Evolutionary conservation across 2,888 invertebrate genomes (phyloP).

Genomic region (Laspeyria flexula): DNA sequence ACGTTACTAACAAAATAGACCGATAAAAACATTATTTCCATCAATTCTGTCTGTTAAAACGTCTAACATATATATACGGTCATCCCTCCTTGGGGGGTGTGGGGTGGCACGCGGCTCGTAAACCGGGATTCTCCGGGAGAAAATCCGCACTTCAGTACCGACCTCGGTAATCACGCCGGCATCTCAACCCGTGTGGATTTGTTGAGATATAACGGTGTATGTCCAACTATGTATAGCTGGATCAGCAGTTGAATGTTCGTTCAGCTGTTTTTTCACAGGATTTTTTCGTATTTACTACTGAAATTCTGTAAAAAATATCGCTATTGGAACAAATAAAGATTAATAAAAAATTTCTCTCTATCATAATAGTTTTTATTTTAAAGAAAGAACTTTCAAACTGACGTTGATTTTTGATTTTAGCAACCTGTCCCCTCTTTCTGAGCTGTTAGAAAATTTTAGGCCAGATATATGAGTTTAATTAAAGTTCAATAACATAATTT

Average conservation of each 20-base stretch:
- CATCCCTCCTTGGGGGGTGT: slow-evolving; percentile 54
- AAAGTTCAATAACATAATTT: too few relatives aligned
- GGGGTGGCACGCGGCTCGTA: slow-evolving; percentile 69
- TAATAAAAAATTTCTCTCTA: too few relatives aligned
- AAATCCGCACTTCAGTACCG: slow-evolving; percentile 81
- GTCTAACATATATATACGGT: slow-evolving; percentile 54
- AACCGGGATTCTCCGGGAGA: slow-evolving; percentile 76
- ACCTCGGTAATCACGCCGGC: slow-evolving; percentile 74
- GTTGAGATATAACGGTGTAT: slow-evolving; percentile 59
- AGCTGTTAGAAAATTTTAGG: too few relatives aligned
- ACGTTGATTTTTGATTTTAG: too few relatives aligned
- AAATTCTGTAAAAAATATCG: too few relatives aligned
- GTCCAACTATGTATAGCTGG: slow-evolving; percentile 36
- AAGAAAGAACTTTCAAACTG: too few relatives aligned
- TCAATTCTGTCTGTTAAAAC: slow-evolving; percentile 51
- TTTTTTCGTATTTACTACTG: slow-evolving; percentile 8
- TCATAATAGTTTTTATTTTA: too few relatives aligned
- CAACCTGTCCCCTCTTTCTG: too few relatives aligned
- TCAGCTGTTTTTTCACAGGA: slow-evolving; percentile 15
- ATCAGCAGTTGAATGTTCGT: slow-evolving; percentile 15
- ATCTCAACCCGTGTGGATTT: slow-evolving; percentile 64
- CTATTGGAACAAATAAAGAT: too few relatives aligned
- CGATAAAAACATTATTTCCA: slow-evolving; percentile 50
- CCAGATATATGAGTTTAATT: too few relatives aligned
- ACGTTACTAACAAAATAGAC: slow-evolving; percentile 36